Evolutionary conservation across 2,888 invertebrate genomes (phyloP).

Genomic region (Podabrus alpinus): DNA sequence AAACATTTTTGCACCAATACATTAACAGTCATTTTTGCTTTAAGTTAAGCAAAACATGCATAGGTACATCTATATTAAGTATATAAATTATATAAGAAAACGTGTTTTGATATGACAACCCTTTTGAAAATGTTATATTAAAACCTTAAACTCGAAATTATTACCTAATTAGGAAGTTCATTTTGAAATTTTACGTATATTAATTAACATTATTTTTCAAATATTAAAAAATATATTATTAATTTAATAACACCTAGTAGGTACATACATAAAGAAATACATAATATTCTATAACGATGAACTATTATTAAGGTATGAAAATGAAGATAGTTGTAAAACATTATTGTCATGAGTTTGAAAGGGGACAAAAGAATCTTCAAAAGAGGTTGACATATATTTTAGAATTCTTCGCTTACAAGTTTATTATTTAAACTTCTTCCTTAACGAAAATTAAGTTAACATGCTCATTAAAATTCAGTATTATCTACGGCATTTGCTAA

Average conservation of each 20-base stretch:
- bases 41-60: slow-evolving; percentile 7
- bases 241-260: not conserved
- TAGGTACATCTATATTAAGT: slow-evolving; percentile 14
- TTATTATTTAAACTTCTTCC: slow-evolving; percentile 3
- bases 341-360: not conserved
- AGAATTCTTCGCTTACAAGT: slow-evolving; percentile 16
- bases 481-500: not conserved
- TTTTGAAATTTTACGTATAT: slow-evolving; percentile 1
- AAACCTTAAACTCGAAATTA: slow-evolving; percentile 1
- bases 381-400: slow-evolving; percentile 13
- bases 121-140: slow-evolving; percentile 17
- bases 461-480: not conserved
- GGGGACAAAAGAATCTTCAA: not conserved
- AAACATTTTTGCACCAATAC: slow-evolving; percentile 32
- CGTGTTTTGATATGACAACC: slow-evolving; percentile 25
- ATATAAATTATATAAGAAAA: slow-evolving; percentile 15
- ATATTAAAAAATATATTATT: not conserved
- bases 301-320: not conserved
- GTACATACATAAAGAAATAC: not conserved
- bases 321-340: not conserved
- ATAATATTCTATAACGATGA: not conserved
- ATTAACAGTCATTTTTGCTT: slow-evolving; percentile 33
- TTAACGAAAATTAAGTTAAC: not conserved
- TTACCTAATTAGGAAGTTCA: not conserved
- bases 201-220: not conserved